phyloP scores from a whole-genome alignment of 2,888 invertebrate species.

The Tribolium freemani region DNA sequence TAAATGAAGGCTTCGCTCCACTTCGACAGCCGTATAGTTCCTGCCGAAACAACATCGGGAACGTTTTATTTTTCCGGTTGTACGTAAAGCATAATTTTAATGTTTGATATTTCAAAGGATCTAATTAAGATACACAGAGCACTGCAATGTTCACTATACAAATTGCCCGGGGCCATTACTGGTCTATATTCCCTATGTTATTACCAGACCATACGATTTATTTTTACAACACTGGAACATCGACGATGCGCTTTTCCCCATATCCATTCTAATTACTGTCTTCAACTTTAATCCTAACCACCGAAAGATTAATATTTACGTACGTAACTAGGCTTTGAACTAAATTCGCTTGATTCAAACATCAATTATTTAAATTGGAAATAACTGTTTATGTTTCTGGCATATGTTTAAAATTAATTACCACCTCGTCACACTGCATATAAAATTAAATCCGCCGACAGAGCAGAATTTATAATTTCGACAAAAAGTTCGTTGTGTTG shows the following conservation, averaged over 20 bases:
- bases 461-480: constrained; percentile 6
- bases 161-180: constrained; percentile 9
- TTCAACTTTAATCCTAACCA: background rate
- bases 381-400: background rate
- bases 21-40: constrained; percentile 1
- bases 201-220: constrained; percentile 7
- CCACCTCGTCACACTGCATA: background rate
- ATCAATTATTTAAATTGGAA: background rate
- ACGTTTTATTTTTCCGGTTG: constrained; percentile 28
- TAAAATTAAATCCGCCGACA: constrained; percentile 16
- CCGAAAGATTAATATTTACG: background rate
- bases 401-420: constrained; percentile 14
- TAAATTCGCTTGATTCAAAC: background rate
- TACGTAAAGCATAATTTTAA: constrained; percentile 15
- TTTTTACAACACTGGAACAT: constrained; percentile 2
- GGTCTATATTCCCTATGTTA: constrained; percentile 3
- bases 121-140: constrained; percentile 30
- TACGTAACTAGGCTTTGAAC: background rate
- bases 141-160: constrained; percentile 4
- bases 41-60: constrained; percentile 6
- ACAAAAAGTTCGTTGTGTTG: background rate
- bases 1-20: constrained; percentile 32
- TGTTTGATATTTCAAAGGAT: constrained; percentile 38
- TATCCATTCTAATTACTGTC: background rate
- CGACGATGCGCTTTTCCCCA: background rate